phyloP scores from a whole-genome alignment of 2,113 vertebrate species.

The Monarcha castaneiventris region DNA sequence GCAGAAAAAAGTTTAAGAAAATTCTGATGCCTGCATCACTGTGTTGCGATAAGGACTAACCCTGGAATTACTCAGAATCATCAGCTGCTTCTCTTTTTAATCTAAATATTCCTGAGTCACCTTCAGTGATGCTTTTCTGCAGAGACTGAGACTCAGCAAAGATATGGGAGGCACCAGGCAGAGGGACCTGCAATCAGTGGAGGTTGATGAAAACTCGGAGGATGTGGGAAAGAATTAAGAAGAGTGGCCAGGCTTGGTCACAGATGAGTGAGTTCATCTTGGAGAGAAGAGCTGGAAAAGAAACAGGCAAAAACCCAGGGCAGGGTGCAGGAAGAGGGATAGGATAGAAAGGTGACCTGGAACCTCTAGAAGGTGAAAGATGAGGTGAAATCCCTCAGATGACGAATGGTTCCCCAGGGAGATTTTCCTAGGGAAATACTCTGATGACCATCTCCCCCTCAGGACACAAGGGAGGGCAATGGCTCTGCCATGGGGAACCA shows the following conservation, averaged over 20 bases:
- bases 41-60: background rate
- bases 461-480: background rate
- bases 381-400: background rate
- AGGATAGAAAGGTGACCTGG: background rate
- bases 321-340: background rate
- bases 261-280: background rate
- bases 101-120: background rate
- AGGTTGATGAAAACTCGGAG: background rate
- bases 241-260: background rate
- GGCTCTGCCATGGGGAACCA: background rate
- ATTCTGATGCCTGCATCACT: background rate
- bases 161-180: background rate
- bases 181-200: background rate
- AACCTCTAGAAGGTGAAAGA: background rate
- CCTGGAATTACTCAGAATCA: background rate
- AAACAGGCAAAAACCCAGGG: background rate
- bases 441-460: background rate
- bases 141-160: background rate
- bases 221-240: background rate
- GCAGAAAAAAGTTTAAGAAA: background rate
- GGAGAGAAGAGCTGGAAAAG: background rate
- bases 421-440: background rate
- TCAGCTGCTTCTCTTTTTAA: background rate
- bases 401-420: background rate
- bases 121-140: background rate